These are phyloP conservation scores for Holacanthus passer DNA, from an alignment of 2,113 vertebrate genomes.

Conservation along the genomic window DNA sequence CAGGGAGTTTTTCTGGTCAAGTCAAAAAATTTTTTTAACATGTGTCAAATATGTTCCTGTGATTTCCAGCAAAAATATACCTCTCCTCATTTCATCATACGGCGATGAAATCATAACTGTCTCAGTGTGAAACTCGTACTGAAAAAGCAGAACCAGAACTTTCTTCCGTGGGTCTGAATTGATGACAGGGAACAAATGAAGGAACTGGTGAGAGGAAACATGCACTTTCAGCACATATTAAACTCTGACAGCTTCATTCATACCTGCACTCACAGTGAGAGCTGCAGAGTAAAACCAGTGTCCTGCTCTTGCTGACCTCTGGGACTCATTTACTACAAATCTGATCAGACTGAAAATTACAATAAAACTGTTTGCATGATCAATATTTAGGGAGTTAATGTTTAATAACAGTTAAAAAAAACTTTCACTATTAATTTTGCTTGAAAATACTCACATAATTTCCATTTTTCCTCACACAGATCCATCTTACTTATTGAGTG, in stretches of 20 bases:
- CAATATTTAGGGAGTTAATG: not conserved
- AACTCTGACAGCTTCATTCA: not conserved
- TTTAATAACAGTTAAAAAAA: too few relatives aligned
- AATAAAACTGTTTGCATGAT: not conserved
- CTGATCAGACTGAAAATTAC: too few relatives aligned
- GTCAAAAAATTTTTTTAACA: too few relatives aligned
- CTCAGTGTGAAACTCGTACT: not conserved
- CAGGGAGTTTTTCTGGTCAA: too few relatives aligned
- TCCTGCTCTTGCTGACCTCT: not conserved
- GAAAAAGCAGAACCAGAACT: not conserved
- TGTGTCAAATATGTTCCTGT: not conserved
- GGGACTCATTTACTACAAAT: not conserved
- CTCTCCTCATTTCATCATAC: not conserved
- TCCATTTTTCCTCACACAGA: not conserved
- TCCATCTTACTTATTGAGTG: not conserved
- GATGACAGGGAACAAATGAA: not conserved
- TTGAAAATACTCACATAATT: not conserved
- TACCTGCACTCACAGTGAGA: not conserved
- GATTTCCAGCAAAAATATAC: not conserved
- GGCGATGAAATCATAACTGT: not conserved
- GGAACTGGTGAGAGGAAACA: not conserved
- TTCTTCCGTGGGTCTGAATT: not conserved
- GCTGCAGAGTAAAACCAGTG: not conserved
- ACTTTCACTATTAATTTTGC: not conserved
- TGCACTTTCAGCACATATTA: not conserved